Percentiles rank a stretch among this genome's conserved stretches.
Conservation (phyloP, 2,888 invertebrate genomes). For the Apeira syringaria region DNA sequence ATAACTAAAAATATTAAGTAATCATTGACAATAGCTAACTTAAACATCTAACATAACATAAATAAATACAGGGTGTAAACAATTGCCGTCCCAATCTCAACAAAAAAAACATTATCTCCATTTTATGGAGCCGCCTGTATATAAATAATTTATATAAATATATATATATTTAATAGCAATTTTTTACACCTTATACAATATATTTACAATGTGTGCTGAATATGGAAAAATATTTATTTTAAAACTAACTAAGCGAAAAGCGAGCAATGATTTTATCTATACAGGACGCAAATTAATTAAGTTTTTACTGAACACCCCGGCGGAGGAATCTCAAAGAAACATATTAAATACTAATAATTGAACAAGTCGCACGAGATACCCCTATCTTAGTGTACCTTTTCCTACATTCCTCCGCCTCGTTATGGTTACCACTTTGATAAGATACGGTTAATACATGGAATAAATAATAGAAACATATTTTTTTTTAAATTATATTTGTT, state of each 20-base stretch:
- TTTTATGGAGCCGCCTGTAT: slow-evolving; percentile 49
- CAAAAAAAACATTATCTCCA: slow-evolving; percentile 41
- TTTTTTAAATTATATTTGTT: too few relatives aligned
- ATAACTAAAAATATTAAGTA: slow-evolving; percentile 54
- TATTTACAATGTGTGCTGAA: slow-evolving; percentile 67
- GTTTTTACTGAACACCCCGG: slow-evolving; percentile 36
- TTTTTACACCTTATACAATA: slow-evolving; percentile 66
- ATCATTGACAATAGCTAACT: slow-evolving; percentile 45
- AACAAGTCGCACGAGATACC: slow-evolving; percentile 10
- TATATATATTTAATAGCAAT: slow-evolving; percentile 46
- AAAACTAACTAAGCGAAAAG: slow-evolving; percentile 48
- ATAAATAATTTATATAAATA: slow-evolving; percentile 22
- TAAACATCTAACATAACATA: slow-evolving; percentile 42
- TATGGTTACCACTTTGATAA: slow-evolving; percentile 38
- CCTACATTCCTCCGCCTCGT: slow-evolving; percentile 20
- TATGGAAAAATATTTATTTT: slow-evolving; percentile 62
- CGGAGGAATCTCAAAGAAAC: slow-evolving; percentile 2
- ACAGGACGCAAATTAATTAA: slow-evolving; percentile 49
- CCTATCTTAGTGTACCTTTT: slow-evolving; percentile 16
- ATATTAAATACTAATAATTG: slow-evolving; percentile 8
- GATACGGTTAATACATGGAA: slow-evolving; percentile 43
- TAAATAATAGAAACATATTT: slow-evolving; percentile 37
- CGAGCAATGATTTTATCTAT: slow-evolving; percentile 30
- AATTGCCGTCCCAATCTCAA: slow-evolving; percentile 45
- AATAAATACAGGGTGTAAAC: slow-evolving; percentile 69